Conservation (phyloP, 1,140 invertebrate species). For the Myzus persicae region DNA sequence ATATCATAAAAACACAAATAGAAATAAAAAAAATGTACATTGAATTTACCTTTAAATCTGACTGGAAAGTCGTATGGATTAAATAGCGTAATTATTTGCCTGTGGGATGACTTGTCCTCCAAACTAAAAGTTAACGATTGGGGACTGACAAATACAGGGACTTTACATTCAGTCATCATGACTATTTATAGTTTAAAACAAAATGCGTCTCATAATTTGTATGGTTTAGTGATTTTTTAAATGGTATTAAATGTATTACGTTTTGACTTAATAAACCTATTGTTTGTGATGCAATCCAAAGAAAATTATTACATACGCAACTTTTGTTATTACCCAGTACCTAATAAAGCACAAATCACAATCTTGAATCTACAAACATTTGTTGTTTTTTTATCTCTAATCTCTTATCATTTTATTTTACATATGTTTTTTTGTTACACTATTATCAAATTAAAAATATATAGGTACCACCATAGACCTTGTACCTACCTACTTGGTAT, state of each 20-base stretch:
- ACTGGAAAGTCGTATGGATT: conserved; percentile 89
- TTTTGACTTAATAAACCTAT: neutral
- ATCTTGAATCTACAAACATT: neutral
- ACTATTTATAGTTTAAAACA: conserved; percentile 5
- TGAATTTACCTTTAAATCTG: conserved; percentile 80
- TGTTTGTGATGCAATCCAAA: neutral
- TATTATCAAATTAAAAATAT: no score
- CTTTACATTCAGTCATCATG: conserved; percentile 64
- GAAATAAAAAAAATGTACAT: conserved; percentile 22
- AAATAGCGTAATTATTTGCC: conserved; percentile 84
- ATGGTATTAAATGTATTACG: neutral
- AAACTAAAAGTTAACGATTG: conserved; percentile 80
- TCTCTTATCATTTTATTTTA: conserved; percentile 24
- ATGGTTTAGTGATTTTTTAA: neutral
- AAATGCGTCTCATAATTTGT: neutral
- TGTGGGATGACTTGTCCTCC: conserved; percentile 77
- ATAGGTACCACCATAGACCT: no score
- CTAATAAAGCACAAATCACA: neutral
- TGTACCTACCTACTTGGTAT: no score
- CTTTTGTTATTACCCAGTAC: neutral
- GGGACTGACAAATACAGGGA: conserved; percentile 86
- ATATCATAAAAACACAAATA: conserved; percentile 15
- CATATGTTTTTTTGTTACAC: conserved; percentile 18
- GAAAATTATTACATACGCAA: neutral
- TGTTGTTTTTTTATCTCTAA: neutral